Base-by-base conservation (phyloP, 1,140 invertebrate species). In the Rhagoletis zephyria region DNA sequence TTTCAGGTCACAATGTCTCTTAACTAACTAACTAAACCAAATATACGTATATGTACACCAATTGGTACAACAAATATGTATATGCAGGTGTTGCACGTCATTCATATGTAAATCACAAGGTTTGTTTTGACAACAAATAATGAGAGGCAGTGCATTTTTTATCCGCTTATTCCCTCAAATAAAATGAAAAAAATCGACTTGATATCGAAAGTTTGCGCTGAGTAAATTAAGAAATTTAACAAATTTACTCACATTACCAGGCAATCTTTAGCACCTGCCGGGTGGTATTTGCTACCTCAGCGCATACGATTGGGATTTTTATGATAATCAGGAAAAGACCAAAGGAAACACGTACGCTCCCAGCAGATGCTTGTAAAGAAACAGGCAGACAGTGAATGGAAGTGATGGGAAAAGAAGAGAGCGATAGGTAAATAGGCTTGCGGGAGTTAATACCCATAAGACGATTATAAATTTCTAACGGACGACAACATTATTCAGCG, bases 181-280 rank as follows among this genome's bases (percentile, higher is more conserved):
- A 70, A 2, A 30, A 2, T 48, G 10, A 74, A 45, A 74, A 2
- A 45, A 30, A 30, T 0, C 30, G 30, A 16, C 67, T 74, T 16
- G 0, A 3, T 51, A 16, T 48, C 42, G 5, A 74, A 74, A 5
- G 6, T 51, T 74, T 74, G 14, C 45, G 48, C 14, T 48, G 12
- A 42, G 67, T 45, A 74, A 51, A 48, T 74, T 45, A 74, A 74
- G 12, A 74, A 74, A 74, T 16, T 48, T 74, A 48, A 74, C 70
- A 74, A 51, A 51, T 74, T 74, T 74, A 74, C 70, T 51, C 42
- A 74, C 42, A n/a, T 16, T 48, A 4, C 19, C 30, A 30, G 40
- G 64, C 64, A 30, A 4, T 42, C n/a, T 30, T 30, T 30, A 30
- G 30, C 30, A 30, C 70, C 70, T 74, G 42, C 70, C 42, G 14